These are phyloP conservation scores for Drosophila demipolita DNA, from an alignment of 2,888 invertebrate species.

Conservation along the genomic window DNA sequence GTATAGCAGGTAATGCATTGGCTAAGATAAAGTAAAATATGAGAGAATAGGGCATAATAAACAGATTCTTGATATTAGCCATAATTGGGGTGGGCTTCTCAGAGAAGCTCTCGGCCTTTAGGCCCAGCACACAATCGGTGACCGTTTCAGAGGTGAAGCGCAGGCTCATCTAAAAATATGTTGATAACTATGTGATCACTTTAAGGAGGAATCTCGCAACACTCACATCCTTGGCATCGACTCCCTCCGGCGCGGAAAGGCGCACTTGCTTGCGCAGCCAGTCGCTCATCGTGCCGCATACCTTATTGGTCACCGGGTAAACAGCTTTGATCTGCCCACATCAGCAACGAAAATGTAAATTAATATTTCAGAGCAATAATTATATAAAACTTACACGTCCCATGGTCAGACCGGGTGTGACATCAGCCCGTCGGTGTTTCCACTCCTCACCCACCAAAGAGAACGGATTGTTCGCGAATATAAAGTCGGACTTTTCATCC, in stretches of 20 bases:
- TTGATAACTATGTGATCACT: accelerated
- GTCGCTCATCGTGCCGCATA: slow-evolving; percentile 83
- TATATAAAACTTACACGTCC: slow-evolving; percentile 83
- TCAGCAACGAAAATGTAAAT: neutral
- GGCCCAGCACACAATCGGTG: slow-evolving; percentile 85
- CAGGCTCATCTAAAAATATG: slow-evolving; percentile 66
- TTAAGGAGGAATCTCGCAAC: neutral
- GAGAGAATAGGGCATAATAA: slow-evolving; percentile 67
- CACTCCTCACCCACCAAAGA: slow-evolving; percentile 85
- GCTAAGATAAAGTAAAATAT: slow-evolving; percentile 59
- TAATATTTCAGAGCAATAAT: neutral
- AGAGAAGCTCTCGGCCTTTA: slow-evolving; percentile 84
- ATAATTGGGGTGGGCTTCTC: slow-evolving; percentile 80
- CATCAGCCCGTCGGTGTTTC: slow-evolving; percentile 85
- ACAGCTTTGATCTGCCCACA: slow-evolving; percentile 84
- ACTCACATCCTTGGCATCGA: slow-evolving; percentile 85
- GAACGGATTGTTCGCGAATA: slow-evolving; percentile 86
- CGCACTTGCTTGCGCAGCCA: slow-evolving; percentile 82
- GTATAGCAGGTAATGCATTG: slow-evolving; percentile 72
- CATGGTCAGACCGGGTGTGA: slow-evolving; percentile 86
- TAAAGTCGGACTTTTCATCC: slow-evolving; percentile 85
- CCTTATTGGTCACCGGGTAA: slow-evolving; percentile 85
- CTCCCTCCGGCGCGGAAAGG: slow-evolving; percentile 73
- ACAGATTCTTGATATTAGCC: slow-evolving; percentile 71
- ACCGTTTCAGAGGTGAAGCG: slow-evolving; percentile 85